A percentile compares a stretch with the other conserved stretches of the same genome.
These are phyloP conservation scores for Xylota segnis DNA, from an alignment of 2,888 invertebrate genomes.

Conservation along the genomic window DNA sequence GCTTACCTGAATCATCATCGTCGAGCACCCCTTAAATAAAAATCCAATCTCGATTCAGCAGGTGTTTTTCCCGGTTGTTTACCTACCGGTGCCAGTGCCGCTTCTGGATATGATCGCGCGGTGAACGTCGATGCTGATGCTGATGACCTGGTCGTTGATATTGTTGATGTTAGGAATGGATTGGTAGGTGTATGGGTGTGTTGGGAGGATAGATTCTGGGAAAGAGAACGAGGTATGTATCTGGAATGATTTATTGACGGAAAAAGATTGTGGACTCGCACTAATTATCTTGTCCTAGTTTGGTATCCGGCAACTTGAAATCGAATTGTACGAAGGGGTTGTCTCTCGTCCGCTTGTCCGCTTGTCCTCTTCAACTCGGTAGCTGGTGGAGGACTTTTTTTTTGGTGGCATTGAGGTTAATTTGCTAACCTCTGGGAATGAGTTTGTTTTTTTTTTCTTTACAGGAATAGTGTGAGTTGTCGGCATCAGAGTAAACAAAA, in stretches of 20 bases:
- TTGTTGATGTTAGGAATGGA: constrained; percentile 55
- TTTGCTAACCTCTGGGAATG: constrained; percentile 30
- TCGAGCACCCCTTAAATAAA: constrained; percentile 44
- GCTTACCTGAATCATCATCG: constrained; percentile 68
- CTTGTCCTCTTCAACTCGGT: constrained; percentile 38
- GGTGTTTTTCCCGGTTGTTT: constrained; percentile 71
- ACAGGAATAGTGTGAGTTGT: constrained; percentile 30
- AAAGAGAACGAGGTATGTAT: constrained; percentile 39
- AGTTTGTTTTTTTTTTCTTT: constrained; percentile 16
- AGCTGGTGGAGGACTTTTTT: constrained; percentile 22
- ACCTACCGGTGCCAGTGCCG: constrained; percentile 56
- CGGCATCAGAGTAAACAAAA: constrained; percentile 55
- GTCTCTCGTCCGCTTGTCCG: not conserved
- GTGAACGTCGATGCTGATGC: constrained; percentile 56
- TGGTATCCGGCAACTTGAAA: constrained; percentile 38
- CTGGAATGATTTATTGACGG: constrained; percentile 72
- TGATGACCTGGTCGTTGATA: constrained; percentile 66
- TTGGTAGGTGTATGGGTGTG: constrained; percentile 32
- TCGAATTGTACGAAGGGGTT: constrained; percentile 43
- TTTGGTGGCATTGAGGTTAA: constrained; percentile 15
- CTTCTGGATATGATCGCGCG: constrained; percentile 66
- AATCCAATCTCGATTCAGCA: constrained; percentile 68
- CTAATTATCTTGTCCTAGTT: constrained; percentile 75
- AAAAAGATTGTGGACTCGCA: constrained; percentile 61
- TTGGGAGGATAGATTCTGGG: constrained; percentile 51